Percentiles rank a stretch among this genome's conserved stretches.
phyloP scores from a whole-genome alignment of 2,113 vertebrate species.

The Turdus rufiventris region DNA sequence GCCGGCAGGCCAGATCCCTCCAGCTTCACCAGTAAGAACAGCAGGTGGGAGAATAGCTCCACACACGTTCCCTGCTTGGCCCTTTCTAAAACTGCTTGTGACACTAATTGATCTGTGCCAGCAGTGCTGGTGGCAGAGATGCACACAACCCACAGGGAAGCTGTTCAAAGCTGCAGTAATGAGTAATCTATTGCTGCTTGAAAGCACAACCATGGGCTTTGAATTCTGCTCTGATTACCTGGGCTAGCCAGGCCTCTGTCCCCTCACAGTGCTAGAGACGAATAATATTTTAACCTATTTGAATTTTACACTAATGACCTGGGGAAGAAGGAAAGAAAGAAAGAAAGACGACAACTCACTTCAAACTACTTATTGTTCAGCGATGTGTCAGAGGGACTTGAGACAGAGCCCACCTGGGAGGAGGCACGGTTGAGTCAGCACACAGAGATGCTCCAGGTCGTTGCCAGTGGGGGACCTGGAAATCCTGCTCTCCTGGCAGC shows the following conservation, averaged over 20 bases:
- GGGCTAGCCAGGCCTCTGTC: constrained; percentile 26
- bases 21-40: constrained; percentile 31
- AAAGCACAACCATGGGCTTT: not conserved
- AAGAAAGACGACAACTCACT: not conserved
- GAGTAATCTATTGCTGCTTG: constrained; percentile 42
- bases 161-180: constrained; percentile 43
- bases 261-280: not conserved
- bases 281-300: constrained; percentile 23
- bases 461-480: not conserved
- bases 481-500: not conserved
- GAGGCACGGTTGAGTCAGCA: not conserved
- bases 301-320: constrained; percentile 1
- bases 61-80: not conserved
- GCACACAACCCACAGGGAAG: constrained; percentile 28
- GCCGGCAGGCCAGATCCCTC: not conserved
- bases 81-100: constrained; percentile 18
- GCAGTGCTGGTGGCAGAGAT: not conserved
- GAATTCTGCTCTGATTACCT: constrained; percentile 19
- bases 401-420: not conserved
- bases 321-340: not conserved
- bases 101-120: constrained; percentile 44
- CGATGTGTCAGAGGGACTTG: not conserved
- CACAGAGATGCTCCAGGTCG: not conserved
- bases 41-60: constrained; percentile 42
- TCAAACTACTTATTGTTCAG: not conserved